Base-by-base conservation (phyloP, 2,888 invertebrate genomes). In the Heliconius aoede region DNA sequence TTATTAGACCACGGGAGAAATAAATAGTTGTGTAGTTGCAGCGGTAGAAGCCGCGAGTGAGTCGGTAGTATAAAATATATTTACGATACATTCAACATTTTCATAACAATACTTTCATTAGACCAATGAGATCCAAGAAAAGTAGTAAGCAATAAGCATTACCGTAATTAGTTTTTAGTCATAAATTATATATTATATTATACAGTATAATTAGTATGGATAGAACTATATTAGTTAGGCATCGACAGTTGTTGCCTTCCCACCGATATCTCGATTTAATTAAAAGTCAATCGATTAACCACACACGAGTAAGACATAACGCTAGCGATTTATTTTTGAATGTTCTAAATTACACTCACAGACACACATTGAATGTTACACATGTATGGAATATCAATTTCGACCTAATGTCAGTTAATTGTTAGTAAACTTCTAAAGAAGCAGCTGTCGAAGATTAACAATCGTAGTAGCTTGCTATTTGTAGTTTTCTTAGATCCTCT, bases 231-330 rank as follows among this genome's bases (percentile, higher is more conserved):
- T 28, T 36, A 30, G 18, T 18, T 26, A 36, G 26, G 9, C 32
- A 58, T 40, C 7, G 46, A 68, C 71, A 71, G 71, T 30, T 71
- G 71, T 15, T 9, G 32, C 71, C 18, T 71, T 71, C 71, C 36
- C 71, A 60, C 26, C n/a, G 24, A 58, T 21, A 40, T 68, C 36
- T 51, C 24, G 58, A 18, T 13, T 51, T 18, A 71, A 40, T 26
- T 68, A 28, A 71, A 71, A 71, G 71, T 71, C 58, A 71, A 71
- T 71, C 71, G 71, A 58, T 71, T 71, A 30, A n/a, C 18, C 4
- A 30, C 13, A 24, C 28, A 58, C 71, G 24, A 55, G 58, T 58
- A 71, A 46, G 28, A 18, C 40, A 15, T 51, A 46, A 7, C n/a
- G 3, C 1, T 4, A n/a, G 51, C 51, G 4, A 30, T 26, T 28